Percentiles rank a stretch among this genome's conserved stretches.
These are phyloP conservation scores for Trididemnum nubilum DNA, from an alignment of 23 tunicate genomes.

Conservation along the genomic window DNA sequence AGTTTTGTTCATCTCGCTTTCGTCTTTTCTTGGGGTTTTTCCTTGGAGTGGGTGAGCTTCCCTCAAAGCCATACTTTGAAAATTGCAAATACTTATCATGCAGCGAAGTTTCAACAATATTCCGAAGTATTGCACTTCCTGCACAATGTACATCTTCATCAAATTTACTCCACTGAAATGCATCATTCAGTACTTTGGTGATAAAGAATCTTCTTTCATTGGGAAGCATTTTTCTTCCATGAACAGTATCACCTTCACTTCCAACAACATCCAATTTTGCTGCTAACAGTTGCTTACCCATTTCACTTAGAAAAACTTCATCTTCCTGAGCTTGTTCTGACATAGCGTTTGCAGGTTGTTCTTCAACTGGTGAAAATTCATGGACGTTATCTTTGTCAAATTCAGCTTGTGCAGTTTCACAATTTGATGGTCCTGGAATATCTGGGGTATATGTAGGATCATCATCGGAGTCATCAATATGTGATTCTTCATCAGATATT, in stretches of 20 bases:
- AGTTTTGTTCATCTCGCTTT: constrained; percentile 6
- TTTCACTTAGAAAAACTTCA: not conserved
- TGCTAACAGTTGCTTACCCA: not conserved
- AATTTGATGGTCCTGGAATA: not conserved
- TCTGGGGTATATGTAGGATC: constrained; percentile 1
- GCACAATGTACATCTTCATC: not conserved
- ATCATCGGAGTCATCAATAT: not conserved
- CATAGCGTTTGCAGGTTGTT: not conserved
- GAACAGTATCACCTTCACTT: not conserved
- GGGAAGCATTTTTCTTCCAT: not conserved
- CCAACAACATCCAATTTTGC: constrained; percentile 1
- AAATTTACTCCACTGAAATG: not conserved
- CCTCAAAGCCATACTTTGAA: not conserved
- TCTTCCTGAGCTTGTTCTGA: not conserved
- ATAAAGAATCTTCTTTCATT: not conserved
- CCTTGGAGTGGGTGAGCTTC: not conserved
- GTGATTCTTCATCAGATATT: not conserved
- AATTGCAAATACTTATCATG: not conserved
- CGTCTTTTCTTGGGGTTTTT: not conserved
- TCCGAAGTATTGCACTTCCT: not conserved
- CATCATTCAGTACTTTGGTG: not conserved
- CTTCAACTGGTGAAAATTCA: not conserved
- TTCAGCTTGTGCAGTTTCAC: not conserved
- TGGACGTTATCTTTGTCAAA: not conserved
- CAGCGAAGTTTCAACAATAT: not conserved